phyloP scores from a whole-genome alignment of 2,888 invertebrate species.

The Plebejus argus region DNA sequence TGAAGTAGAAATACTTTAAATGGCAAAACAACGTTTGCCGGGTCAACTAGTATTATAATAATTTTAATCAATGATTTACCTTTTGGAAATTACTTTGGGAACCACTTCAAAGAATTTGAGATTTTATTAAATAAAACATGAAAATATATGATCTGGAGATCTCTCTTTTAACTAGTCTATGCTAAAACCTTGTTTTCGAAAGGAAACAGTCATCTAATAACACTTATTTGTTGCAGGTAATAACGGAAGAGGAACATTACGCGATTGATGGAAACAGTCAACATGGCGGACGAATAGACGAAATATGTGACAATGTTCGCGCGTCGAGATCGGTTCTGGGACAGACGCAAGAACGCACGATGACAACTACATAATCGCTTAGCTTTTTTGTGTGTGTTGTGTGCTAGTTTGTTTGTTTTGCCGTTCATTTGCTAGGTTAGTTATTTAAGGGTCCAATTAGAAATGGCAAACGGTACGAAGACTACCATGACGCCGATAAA shows the following conservation, averaged over 20 bases:
- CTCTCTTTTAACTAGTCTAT: not conserved
- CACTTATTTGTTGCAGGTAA: slow-evolving; percentile 5
- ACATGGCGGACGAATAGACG: slow-evolving; percentile 46
- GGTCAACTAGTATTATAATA: too few relatives aligned
- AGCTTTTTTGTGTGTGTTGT: slow-evolving; percentile 72
- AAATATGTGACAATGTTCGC: slow-evolving; percentile 62
- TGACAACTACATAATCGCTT: slow-evolving; percentile 59
- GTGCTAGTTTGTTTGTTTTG: slow-evolving; percentile 58
- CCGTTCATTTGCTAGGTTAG: slow-evolving; percentile 51
- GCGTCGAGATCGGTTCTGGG: slow-evolving; percentile 68
- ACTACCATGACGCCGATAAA: slow-evolving; percentile 63
- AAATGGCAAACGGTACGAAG: slow-evolving; percentile 50
- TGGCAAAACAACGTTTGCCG: too few relatives aligned
- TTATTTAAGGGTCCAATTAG: slow-evolving; percentile 43
- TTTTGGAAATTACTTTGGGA: too few relatives aligned
- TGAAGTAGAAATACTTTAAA: too few relatives aligned
- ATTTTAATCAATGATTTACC: too few relatives aligned
- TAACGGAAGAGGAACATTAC: not conserved
- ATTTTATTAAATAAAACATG: too few relatives aligned
- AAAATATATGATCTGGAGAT: too few relatives aligned
- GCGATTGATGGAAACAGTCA: slow-evolving; percentile 36
- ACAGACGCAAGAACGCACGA: slow-evolving; percentile 69
- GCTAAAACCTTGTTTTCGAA: not conserved
- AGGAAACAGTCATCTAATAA: not conserved
- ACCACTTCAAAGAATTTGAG: too few relatives aligned